Evolutionary conservation across 2,888 invertebrate genomes (phyloP).

Genomic region (Parnassius smintheus): DNA sequence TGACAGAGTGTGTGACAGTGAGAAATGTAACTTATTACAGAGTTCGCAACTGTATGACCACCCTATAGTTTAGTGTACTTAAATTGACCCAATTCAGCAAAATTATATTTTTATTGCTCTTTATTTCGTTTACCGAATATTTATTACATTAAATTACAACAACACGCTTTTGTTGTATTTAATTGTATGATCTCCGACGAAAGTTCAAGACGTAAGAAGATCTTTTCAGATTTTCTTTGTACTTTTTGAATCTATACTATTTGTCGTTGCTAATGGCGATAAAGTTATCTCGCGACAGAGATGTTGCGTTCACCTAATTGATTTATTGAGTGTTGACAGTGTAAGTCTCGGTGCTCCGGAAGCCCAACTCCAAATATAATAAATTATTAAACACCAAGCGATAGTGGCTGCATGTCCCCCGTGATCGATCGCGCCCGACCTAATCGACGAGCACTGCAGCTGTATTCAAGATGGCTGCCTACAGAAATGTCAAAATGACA

Average conservation of each 20-base stretch:
- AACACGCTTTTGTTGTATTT: background rate
- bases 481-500: constrained; percentile 42
- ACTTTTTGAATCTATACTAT: background rate
- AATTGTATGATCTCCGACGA: background rate
- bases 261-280: constrained; percentile 11
- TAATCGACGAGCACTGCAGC: constrained; percentile 53
- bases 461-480: constrained; percentile 56
- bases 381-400: constrained; percentile 59
- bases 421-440: constrained; percentile 54
- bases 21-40: too few species aligned
- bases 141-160: background rate
- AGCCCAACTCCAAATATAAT: constrained; percentile 68
- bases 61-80: background rate
- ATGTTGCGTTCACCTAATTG: constrained; percentile 67
- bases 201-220: background rate
- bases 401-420: constrained; percentile 50
- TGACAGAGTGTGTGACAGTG: too few species aligned
- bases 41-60: too few species aligned
- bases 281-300: constrained; percentile 48
- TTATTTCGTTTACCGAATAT: background rate
- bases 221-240: background rate
- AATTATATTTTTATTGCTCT: background rate
- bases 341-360: constrained; percentile 58
- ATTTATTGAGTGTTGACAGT: constrained; percentile 75
- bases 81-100: background rate